phyloP scores from a whole-genome alignment of 2,888 invertebrate genomes.

The Anagyrus pseudococci region DNA sequence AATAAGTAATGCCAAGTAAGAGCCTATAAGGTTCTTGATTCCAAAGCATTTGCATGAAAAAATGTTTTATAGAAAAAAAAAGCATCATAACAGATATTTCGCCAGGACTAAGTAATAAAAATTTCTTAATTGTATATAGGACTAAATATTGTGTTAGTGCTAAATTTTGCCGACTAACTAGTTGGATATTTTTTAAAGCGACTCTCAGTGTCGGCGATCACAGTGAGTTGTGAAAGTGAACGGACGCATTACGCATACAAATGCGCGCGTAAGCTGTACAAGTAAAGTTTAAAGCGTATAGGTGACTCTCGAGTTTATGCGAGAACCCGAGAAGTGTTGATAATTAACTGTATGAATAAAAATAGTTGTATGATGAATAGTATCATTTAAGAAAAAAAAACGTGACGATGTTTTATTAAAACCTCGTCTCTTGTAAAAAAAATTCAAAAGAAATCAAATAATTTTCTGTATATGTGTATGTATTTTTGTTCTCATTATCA shows the following conservation, averaged over 20 bases:
- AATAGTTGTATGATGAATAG: slow-evolving; percentile 21
- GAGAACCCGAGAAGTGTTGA: slow-evolving; percentile 22
- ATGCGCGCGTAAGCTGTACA: not conserved
- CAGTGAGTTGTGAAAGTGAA: slow-evolving; percentile 19
- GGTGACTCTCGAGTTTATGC: not conserved
- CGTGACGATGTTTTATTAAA: slow-evolving; percentile 15
- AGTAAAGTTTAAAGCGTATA: not conserved
- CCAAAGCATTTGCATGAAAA: no score
- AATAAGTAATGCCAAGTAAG: no score
- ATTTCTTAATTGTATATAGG: slow-evolving; percentile 25
- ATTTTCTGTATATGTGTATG: not conserved
- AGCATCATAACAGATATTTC: slow-evolving; percentile 3
- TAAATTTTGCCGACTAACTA: slow-evolving; percentile 15
- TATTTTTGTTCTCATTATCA: not conserved
- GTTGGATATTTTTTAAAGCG: not conserved
- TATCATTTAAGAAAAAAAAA: slow-evolving; percentile 14
- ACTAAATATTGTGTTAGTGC: slow-evolving; percentile 4
- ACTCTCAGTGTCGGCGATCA: slow-evolving; percentile 25
- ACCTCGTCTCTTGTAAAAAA: slow-evolving; percentile 20
- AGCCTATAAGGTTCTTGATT: no score
- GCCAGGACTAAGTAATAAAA: not conserved
- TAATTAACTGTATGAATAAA: slow-evolving; percentile 30
- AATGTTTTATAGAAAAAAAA: not conserved
- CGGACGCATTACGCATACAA: slow-evolving; percentile 4
- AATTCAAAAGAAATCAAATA: not conserved